These are phyloP conservation scores for Sebastes aleutianus DNA, from an alignment of 2,797 vertebrate genomes.

Conservation along the genomic window DNA sequence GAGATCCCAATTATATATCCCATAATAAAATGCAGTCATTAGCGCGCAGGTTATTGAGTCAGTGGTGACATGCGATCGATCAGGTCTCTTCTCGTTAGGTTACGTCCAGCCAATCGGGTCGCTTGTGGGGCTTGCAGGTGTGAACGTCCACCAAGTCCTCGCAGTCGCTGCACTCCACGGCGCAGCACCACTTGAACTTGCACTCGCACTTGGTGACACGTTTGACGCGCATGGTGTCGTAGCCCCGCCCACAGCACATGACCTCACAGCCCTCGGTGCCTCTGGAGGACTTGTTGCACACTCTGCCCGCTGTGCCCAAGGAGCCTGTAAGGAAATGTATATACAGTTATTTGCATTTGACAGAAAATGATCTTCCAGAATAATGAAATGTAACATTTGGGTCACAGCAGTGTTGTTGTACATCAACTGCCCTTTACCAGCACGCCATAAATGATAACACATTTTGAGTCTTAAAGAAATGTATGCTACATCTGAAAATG, in stretches of 20 bases:
- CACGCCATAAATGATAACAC: too few relatives aligned
- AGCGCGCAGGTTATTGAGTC: conserved; percentile 55
- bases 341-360: background rate
- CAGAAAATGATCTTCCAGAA: background rate
- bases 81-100: conserved; percentile 78
- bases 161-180: conserved; percentile 95
- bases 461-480: too few relatives aligned
- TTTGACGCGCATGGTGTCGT: conserved; percentile 94
- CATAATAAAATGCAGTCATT: conserved; percentile 65
- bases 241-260: conserved; percentile 98
- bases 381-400: too few relatives aligned
- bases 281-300: conserved; percentile 92
- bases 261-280: conserved; percentile 96
- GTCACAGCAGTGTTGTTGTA: too few relatives aligned
- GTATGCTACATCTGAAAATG: too few relatives aligned
- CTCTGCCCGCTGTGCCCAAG: conserved; percentile 92
- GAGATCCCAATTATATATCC: conserved; percentile 71
- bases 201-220: conserved; percentile 96
- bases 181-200: conserved; percentile 99
- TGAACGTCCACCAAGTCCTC: conserved; percentile 94
- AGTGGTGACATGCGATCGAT: conserved; percentile 15
- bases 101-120: conserved; percentile 92
- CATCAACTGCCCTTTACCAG: too few relatives aligned
- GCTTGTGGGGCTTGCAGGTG: conserved; percentile 96
- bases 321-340: conserved; percentile 84